Conservation (phyloP, 2,113 vertebrate species). For the Hippocampus barbouri region DNA sequence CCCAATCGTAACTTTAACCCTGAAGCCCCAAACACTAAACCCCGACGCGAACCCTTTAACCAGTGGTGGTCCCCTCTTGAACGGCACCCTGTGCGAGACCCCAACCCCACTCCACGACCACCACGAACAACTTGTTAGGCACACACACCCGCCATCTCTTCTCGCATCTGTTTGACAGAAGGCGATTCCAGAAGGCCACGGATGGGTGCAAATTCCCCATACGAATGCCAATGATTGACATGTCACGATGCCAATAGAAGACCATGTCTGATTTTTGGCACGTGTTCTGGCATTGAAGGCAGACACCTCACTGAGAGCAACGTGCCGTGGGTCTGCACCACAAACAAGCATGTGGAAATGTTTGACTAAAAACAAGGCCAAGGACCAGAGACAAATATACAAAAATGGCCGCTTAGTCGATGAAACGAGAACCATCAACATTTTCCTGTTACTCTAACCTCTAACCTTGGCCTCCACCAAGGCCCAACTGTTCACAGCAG, state of each 20-base stretch:
- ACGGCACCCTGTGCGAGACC: too few species aligned
- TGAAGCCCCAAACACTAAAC: neutral
- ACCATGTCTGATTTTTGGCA: neutral
- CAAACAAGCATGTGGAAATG: too few species aligned
- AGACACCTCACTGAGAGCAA: neutral
- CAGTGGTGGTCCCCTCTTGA: neutral
- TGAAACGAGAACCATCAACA: too few species aligned
- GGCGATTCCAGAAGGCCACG: neutral
- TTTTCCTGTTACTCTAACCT: too few species aligned
- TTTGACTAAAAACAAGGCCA: too few species aligned
- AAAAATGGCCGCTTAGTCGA: too few species aligned
- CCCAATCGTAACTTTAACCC: neutral
- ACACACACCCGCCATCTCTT: neutral
- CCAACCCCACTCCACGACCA: neutral
- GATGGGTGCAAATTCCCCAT: neutral
- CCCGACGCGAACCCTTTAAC: neutral
- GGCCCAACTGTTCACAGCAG: too few species aligned
- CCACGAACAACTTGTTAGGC: neutral
- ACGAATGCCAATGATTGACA: neutral
- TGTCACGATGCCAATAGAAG: neutral
- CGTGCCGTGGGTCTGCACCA: too few species aligned
- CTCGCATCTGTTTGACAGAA: neutral
- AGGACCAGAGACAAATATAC: too few species aligned
- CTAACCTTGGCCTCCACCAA: too few species aligned
- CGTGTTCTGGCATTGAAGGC: neutral